phyloP scores from a whole-genome alignment of 2,113 vertebrate species.

The Hipposideros armiger region DNA sequence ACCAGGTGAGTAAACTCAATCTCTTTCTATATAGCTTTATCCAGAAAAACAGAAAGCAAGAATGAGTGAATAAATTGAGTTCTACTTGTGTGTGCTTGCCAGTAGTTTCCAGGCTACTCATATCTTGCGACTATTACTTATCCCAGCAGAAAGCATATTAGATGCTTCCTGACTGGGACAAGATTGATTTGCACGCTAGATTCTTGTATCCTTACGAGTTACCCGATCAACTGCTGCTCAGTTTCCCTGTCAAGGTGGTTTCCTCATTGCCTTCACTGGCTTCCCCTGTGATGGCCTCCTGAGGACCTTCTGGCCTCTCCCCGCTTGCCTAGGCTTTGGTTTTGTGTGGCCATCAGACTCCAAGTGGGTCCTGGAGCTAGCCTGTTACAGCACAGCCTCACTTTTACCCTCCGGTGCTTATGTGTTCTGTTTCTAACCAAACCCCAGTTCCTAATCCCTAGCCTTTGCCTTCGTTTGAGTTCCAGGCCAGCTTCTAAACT shows the following conservation, averaged over 20 bases:
- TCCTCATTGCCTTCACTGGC: neutral
- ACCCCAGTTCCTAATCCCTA: neutral
- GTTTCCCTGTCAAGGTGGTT: neutral
- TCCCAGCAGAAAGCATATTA: neutral
- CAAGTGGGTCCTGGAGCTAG: neutral
- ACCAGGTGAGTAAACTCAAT: neutral
- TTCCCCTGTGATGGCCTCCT: neutral
- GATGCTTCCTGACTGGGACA: neutral
- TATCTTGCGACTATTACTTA: neutral
- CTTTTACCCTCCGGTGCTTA: neutral
- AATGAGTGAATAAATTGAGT: neutral
- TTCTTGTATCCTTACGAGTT: neutral
- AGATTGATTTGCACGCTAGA: neutral
- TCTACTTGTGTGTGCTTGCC: neutral
- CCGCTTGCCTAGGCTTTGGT: rapidly evolving
- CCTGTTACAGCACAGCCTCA: rapidly evolving
- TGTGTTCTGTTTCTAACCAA: neutral
- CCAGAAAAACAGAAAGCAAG: neutral
- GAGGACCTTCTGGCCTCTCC: neutral
- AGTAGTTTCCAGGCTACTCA: neutral
- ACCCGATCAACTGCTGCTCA: neutral
- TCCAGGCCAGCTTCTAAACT: neutral
- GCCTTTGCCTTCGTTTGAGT: neutral
- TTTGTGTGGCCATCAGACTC: neutral
- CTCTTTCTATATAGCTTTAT: neutral